A percentile compares a stretch with the other conserved stretches of the same genome.
Conservation (phyloP, 2,113 vertebrate genomes). For the Pungitius pungitius region DNA sequence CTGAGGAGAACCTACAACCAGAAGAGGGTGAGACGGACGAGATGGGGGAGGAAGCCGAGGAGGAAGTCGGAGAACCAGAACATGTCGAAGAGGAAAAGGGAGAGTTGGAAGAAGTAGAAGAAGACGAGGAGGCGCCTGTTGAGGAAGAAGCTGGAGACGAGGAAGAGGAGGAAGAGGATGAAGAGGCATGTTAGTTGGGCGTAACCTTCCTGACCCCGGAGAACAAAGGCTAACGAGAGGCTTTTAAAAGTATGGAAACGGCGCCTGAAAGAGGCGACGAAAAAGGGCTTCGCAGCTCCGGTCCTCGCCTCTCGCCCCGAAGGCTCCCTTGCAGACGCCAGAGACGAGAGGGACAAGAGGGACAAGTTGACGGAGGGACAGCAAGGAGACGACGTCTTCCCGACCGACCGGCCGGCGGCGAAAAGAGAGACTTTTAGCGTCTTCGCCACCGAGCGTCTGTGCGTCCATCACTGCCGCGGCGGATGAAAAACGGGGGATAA, state of each 20-base stretch:
- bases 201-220: conserved; percentile 12
- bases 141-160: not conserved
- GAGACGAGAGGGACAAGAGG: too few species aligned
- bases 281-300: not conserved
- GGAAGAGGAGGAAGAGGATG: conserved; percentile 7
- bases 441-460: conserved; percentile 60
- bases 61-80: not conserved
- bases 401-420: conserved; percentile 32
- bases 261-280: conserved; percentile 11
- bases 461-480: conserved; percentile 71
- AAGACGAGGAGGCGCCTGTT: not conserved
- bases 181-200: conserved; percentile 49
- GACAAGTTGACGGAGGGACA: conserved; percentile 13
- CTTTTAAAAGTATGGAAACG: not conserved
- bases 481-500: conserved; percentile 35
- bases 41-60: not conserved
- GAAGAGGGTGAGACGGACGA: not conserved
- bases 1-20: not conserved
- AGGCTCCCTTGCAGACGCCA: conserved; percentile 3
- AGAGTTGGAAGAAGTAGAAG: not conserved
- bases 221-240: conserved; percentile 4
- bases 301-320: conserved; percentile 10
- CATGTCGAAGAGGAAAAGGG: not conserved
- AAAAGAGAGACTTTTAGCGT: conserved; percentile 26
- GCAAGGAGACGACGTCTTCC: conserved; percentile 6